Evolutionary conservation across 2,888 invertebrate genomes (phyloP).

Genomic region (Noctuana brunneofusca): DNA sequence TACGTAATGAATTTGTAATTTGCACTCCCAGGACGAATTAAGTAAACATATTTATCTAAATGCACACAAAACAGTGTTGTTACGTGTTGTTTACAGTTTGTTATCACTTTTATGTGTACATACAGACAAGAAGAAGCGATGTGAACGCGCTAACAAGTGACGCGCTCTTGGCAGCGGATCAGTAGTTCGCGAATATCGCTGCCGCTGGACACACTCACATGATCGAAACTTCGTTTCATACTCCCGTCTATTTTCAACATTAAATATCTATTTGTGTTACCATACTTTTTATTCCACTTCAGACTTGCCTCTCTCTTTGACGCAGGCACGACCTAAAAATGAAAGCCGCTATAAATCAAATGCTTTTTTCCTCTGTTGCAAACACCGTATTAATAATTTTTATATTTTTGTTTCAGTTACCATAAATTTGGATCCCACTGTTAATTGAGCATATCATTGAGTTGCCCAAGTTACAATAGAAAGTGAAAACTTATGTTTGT

Average conservation of each 20-base stretch:
- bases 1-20: slow-evolving; percentile 5
- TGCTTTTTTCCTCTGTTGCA: slow-evolving; percentile 34
- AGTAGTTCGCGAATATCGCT: slow-evolving; percentile 58
- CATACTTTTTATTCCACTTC: slow-evolving; percentile 69
- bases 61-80: slow-evolving; percentile 51
- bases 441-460: slow-evolving; percentile 70
- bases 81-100: slow-evolving; percentile 66
- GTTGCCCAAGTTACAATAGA: slow-evolving; percentile 55
- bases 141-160: slow-evolving; percentile 63
- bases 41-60: slow-evolving; percentile 48
- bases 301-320: slow-evolving; percentile 64
- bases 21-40: slow-evolving; percentile 30
- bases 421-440: slow-evolving; percentile 66
- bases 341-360: slow-evolving; percentile 49
- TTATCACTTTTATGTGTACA: slow-evolving; percentile 61
- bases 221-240: slow-evolving; percentile 65
- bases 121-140: slow-evolving; percentile 49
- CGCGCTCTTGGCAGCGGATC: slow-evolving; percentile 68
- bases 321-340: slow-evolving; percentile 62
- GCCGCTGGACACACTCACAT: slow-evolving; percentile 66
- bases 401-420: slow-evolving; percentile 75
- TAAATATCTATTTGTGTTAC: slow-evolving; percentile 64
- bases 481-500: slow-evolving; percentile 69
- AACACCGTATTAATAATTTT: slow-evolving; percentile 45
- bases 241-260: slow-evolving; percentile 43